Base-by-base conservation (phyloP, 2,888 invertebrate genomes). In the Lochmaea crataegi region DNA sequence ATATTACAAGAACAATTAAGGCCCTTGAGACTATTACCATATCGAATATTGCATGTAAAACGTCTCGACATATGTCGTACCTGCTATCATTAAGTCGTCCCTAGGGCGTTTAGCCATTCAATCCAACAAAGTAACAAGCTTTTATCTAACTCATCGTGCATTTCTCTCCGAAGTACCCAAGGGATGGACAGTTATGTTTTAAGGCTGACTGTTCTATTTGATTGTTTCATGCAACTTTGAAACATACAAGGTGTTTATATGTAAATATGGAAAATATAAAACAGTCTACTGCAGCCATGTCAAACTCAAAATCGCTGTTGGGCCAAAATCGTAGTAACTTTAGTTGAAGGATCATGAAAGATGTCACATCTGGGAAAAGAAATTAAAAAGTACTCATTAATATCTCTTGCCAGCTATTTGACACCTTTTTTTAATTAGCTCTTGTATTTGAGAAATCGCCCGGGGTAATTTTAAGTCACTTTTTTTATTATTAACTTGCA, bases 1-100 rank as follows among this genome's bases (percentile, higher is more conserved):
- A 22, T 56, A 56, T 56, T 56, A 56, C 22, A 56, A 22, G 16
- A 51, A 14, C 53, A 68, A 68, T 68, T 63, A 63, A 68, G 41
- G 63, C 67, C 60, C 71, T 51, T 12, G 56, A 71, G 67, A 53
- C 61, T 63, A 56, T 56, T 61, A 57, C 38, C 42, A 67, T 68
- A 58, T 41, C 65, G 65, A 68, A 73, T 65, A 69, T 73, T 56
- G 73, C 73, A 73, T 73, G 73, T 69, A 58, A 65, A 69, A 51
- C 57, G 58, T 69, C 68, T 58, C 53, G 76, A 78, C 80, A 79
- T 79, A 79, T 79, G 80, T 79, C 76, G 76, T 80, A 80, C 79
- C 79, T 79, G 78, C 77, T 73, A 78, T 80, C 77, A 76, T 71
- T 57, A 68, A 75, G 76, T 77, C 76, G 76, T 75, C 76, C 71